Percentiles rank a stretch among this genome's conserved stretches.
Evolutionary conservation across 2,113 vertebrate species (phyloP).

Genomic region (Melanostigma gelatinosum): DNA sequence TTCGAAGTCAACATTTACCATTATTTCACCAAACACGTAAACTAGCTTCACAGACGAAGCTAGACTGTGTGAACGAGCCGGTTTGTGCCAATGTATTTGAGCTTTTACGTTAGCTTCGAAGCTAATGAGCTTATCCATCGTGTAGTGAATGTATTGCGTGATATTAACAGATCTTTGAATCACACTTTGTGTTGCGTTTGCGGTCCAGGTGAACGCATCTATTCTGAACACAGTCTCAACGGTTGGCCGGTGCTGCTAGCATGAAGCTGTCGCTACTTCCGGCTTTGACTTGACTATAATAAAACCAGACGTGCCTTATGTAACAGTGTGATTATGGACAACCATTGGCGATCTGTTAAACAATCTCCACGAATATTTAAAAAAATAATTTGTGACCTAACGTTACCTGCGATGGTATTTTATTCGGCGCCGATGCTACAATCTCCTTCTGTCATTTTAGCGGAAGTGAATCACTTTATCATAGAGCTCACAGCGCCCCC

Average conservation of each 20-base stretch:
- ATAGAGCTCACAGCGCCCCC: slow-evolving; percentile 44
- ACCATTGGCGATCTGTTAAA: fast-evolving
- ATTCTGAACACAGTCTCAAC: background rate
- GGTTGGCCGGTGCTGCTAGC: background rate
- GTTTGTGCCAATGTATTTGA: background rate
- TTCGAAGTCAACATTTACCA: background rate
- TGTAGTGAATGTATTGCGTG: background rate
- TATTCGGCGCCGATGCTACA: background rate
- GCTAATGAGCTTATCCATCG: no score
- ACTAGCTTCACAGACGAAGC: background rate
- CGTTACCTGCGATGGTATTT: slow-evolving; percentile 24
- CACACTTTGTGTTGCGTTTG: background rate
- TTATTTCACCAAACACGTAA: background rate
- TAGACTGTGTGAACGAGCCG: background rate
- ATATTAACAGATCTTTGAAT: background rate
- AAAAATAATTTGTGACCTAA: background rate
- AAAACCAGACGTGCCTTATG: fast-evolving
- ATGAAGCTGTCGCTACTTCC: background rate
- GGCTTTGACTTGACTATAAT: background rate
- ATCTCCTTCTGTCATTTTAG: background rate
- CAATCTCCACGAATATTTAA: fast-evolving
- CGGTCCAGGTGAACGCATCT: background rate
- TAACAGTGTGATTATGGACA: background rate
- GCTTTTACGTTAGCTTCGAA: background rate
- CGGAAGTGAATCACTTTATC: slow-evolving; percentile 53